A percentile compares a stretch with the other conserved stretches of the same genome.
These are phyloP conservation scores for Cebuella pygmaea DNA, from an alignment of 2,797 vertebrate genomes.

Conservation along the genomic window DNA sequence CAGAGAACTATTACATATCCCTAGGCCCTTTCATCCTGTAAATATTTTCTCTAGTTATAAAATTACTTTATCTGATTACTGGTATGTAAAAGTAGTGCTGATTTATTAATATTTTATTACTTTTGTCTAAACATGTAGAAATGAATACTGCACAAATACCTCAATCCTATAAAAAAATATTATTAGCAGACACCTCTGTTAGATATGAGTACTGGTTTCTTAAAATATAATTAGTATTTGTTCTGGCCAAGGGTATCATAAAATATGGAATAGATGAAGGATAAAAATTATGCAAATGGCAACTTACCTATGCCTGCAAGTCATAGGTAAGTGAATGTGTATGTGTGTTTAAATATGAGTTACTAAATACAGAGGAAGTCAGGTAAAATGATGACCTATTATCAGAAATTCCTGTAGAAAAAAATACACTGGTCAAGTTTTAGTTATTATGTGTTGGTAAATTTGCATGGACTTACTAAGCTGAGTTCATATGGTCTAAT, in stretches of 20 bases:
- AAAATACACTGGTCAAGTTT: background rate
- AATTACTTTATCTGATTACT: background rate
- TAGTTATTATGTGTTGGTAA: background rate
- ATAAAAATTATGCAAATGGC: background rate
- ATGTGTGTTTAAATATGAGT: background rate
- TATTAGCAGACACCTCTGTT: background rate
- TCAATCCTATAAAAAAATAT: background rate
- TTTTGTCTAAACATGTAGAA: background rate
- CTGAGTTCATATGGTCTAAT: background rate
- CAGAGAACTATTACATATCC: background rate
- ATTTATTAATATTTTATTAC: background rate
- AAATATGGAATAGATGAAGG: background rate
- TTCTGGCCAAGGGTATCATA: background rate
- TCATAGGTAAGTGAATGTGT: background rate
- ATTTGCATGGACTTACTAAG: background rate
- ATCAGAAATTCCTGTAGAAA: background rate
- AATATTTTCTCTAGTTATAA: background rate
- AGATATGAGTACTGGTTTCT: background rate
- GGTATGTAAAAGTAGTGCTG: background rate
- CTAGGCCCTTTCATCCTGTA: background rate
- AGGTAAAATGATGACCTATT: background rate
- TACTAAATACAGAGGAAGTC: background rate
- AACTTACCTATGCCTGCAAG: background rate
- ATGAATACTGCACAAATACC: background rate
- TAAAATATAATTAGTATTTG: background rate